These are phyloP conservation scores for Tetramorium bicarinatum DNA, from an alignment of 2,888 invertebrate genomes.

Conservation along the genomic window DNA sequence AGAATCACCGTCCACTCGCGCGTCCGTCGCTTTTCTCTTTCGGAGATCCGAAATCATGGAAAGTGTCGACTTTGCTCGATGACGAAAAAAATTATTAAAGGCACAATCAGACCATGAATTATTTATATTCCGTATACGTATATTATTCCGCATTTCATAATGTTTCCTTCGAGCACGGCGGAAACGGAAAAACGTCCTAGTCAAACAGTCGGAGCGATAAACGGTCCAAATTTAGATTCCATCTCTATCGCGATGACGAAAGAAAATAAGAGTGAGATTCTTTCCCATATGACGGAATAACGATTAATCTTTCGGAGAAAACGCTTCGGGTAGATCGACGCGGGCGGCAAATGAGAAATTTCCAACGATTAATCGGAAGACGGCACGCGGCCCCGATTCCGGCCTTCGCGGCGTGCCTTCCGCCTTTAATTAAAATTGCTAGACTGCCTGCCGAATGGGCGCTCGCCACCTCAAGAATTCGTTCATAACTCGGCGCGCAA, in stretches of 20 bases:
- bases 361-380: conserved; percentile 43
- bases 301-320: conserved; percentile 61
- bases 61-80: neutral
- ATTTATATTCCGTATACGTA: too few relatives aligned
- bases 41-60: neutral
- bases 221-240: neutral
- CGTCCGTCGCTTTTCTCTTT: neutral
- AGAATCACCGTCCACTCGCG: conserved; percentile 48
- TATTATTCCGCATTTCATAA: neutral
- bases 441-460: conserved; percentile 80
- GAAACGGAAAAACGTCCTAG: conserved; percentile 35
- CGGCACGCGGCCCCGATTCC: conserved; percentile 48
- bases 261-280: neutral
- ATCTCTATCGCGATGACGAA: neutral
- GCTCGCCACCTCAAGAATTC: conserved; percentile 80
- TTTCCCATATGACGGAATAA: neutral
- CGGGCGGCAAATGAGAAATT: conserved; percentile 45
- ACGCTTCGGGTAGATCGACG: conserved; percentile 76
- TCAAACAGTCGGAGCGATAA: conserved; percentile 2
- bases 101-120: neutral
- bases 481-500: conserved; percentile 81
- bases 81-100: neutral
- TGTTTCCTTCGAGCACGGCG: conserved; percentile 45
- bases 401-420: conserved; percentile 56
- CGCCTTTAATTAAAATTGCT: conserved; percentile 85